Evolutionary conservation across 2,888 invertebrate genomes (phyloP), one percentile per base, ranked within the genome.

Genomic region (Calliopum simillimum): DNA sequence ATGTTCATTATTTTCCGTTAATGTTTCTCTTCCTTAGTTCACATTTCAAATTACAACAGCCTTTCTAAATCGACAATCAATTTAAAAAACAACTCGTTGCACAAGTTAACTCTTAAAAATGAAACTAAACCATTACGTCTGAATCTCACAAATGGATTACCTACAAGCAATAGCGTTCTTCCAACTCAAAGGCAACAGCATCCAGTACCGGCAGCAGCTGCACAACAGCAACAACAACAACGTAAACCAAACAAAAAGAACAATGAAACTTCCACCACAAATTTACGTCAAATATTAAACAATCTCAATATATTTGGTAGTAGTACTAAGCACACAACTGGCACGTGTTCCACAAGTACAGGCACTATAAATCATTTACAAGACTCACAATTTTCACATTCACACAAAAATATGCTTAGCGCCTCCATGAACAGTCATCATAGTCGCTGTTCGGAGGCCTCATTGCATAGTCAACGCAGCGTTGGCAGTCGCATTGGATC

Each of bases 271-370:
- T 85, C 81, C 78, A 90, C 78, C 3, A 88, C 90, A 14, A 91
- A 91, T 82, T 89, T 94, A 56, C 87, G 94, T 44, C 93, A 94
- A 79, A 93, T 95, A 80, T 86, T 94, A 73, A 93, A 92, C 82
- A 94, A 93, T 83, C 87, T 94, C 47, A 94, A 94, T 81, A 94
- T 95, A 84, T 95, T 95, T 71, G 82, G 86, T 67, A 85, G 82
- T 69, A 81, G 73, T 71, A 76, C 82, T 62, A 82, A 83, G 75
- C 78, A 83, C 53, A 19, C 71, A 61, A 63, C 71, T 71, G 23
- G 44, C 72, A 25, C 76, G 68, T 49, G 11, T 41, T 53, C 46
- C 23, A 19, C 43, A 12, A 23, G 19, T 11, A 13, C 63, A 16
- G n/a, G 55, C 16, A 46, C 56, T 33, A 25, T 56, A 23, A 77